Conservation (phyloP, 2,888 invertebrate species). For the Tinea pellionella region DNA sequence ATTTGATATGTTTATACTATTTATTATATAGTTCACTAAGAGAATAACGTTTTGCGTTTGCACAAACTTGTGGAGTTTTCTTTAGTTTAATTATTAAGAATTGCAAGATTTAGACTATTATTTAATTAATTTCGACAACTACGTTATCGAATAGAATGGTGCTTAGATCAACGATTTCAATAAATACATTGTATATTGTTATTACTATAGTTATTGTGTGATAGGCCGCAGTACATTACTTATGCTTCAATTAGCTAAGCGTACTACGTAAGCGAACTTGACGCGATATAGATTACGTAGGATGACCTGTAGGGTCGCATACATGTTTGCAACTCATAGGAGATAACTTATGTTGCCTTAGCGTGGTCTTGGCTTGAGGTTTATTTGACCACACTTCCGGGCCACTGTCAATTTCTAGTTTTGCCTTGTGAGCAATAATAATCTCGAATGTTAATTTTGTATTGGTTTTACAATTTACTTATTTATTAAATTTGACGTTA, state of each 20-base stretch:
- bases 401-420: neutral
- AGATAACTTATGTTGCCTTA: no score
- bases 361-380: no score
- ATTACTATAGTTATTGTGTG: neutral
- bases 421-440: neutral
- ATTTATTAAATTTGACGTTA: slow-evolving; percentile 11
- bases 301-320: no score
- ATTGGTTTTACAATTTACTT: slow-evolving; percentile 7
- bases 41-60: slow-evolving; percentile 50
- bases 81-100: slow-evolving; percentile 29
- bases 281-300: no score
- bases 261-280: no score
- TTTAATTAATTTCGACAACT: slow-evolving; percentile 36
- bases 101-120: neutral
- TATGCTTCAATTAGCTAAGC: neutral
- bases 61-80: slow-evolving; percentile 51
- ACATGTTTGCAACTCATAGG: no score
- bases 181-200: slow-evolving; percentile 4
- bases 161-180: slow-evolving; percentile 53
- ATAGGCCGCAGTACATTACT: neutral
- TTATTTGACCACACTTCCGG: neutral
- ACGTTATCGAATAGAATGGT: slow-evolving; percentile 65
- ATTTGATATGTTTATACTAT: slow-evolving; percentile 40
- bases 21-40: slow-evolving; percentile 37
- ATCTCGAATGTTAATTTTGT: neutral